Evolutionary conservation across 2,113 vertebrate genomes (phyloP), one percentile per base, ranked within the genome.

Genomic region (Eulacestoma nigropectus): DNA sequence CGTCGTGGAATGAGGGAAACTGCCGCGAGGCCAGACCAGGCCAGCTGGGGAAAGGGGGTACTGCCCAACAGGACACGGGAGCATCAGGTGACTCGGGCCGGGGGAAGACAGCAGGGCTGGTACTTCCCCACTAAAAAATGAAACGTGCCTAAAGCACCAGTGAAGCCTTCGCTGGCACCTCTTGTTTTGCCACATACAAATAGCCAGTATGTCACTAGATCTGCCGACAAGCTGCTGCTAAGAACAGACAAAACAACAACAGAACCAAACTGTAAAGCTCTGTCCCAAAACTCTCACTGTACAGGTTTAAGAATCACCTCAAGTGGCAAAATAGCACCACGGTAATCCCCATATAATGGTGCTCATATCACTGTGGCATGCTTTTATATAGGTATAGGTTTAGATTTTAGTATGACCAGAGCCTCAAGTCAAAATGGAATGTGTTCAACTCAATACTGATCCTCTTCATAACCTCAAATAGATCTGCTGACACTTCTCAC

Each of bases 91-190:
- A 25, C 10, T 30, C 13, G 9, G 30, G 27, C 12, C 2, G 0
- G 14, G 46, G 30, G 22, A 7, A 30, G 57, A 11, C 6, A 75
- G 26, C 22, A 7, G 16, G 29, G 62, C 76, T 57, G 80, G 25
- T 56, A 5, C 5, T 16, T 32, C 15, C 37, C 35, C 30, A 9
- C 11, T 21, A 7, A 20, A 11, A 16, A 60, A 29, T 10, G 4
- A 46, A 63, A 68, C 0, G 14, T 32, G 53, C 8, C 44, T 63
- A 3, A 57, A 53, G 53, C 4, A 1, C 20, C 44, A 3, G 49
- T 0, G 33, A 68, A 56, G 22, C 1, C 1, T 44, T 65, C 0
- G 1, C 41, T 62, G 69, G 41, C 46, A 35, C 37, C 0, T 1
- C 42, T 70, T 0, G 2, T 50, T 85, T 37, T 75, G 35, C 29